Percentiles rank a stretch among this genome's conserved stretches.
phyloP scores from a whole-genome alignment of 2,797 vertebrate genomes.

The Pagetopsis macropterus region DNA sequence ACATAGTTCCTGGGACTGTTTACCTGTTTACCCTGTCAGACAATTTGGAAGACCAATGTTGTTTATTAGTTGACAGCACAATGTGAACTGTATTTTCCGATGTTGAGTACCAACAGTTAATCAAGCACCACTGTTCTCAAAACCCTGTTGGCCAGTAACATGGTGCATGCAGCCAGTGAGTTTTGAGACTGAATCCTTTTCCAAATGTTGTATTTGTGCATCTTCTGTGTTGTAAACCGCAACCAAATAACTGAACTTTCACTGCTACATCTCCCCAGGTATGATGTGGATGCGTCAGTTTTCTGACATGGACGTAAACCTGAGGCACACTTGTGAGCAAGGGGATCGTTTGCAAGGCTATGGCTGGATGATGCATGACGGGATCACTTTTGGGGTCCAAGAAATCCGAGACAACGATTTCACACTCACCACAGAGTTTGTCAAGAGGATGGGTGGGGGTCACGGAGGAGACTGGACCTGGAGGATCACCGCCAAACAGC shows the following conservation, averaged over 20 bases:
- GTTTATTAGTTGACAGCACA: slow-evolving; percentile 37
- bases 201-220: not conserved
- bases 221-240: not conserved
- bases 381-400: slow-evolving; percentile 90
- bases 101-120: slow-evolving; percentile 18
- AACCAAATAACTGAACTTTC: not conserved
- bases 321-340: slow-evolving; percentile 94
- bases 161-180: not conserved
- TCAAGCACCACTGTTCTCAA: slow-evolving; percentile 21
- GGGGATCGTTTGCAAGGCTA: slow-evolving; percentile 88
- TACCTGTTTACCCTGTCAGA: slow-evolving; percentile 32
- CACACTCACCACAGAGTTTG: slow-evolving; percentile 90
- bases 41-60: slow-evolving; percentile 36
- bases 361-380: slow-evolving; percentile 94
- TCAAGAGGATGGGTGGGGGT: slow-evolving; percentile 89
- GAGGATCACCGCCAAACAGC: slow-evolving; percentile 89
- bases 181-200: slow-evolving; percentile 5
- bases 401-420: slow-evolving; percentile 89
- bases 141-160: slow-evolving; percentile 11
- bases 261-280: slow-evolving; percentile 73
- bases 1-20: slow-evolving; percentile 16
- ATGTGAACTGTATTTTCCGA: slow-evolving; percentile 21
- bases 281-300: slow-evolving; percentile 95
- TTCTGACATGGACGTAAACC: slow-evolving; percentile 79
- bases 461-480: slow-evolving; percentile 98